Evolutionary conservation across 1,140 invertebrate species (phyloP).

Genomic region (Scaptomyza montana): DNA sequence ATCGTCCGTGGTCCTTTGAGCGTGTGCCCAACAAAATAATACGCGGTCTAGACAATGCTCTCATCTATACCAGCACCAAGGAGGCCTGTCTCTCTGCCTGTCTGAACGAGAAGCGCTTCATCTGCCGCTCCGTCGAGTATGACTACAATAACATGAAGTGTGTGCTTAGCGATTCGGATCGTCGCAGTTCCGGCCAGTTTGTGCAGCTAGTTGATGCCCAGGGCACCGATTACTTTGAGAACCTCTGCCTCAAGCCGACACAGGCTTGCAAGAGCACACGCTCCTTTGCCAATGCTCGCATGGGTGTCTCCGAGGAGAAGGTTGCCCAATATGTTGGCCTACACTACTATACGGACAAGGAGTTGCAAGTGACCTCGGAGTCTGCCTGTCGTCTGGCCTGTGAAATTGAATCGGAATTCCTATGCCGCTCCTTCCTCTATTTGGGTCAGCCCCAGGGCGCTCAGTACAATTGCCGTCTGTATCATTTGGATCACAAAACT

Average conservation of each 20-base stretch:
- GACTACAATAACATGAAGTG: constrained; percentile 96
- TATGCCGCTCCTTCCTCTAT: constrained; percentile 95
- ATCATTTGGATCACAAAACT: constrained; percentile 96
- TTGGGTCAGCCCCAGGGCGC: constrained; percentile 89
- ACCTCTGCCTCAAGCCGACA: constrained; percentile 94
- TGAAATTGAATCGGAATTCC: constrained; percentile 96
- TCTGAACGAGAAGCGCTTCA: constrained; percentile 95
- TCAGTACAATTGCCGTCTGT: constrained; percentile 95
- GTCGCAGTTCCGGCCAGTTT: constrained; percentile 92
- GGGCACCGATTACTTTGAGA: constrained; percentile 97
- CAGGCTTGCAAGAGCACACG: constrained; percentile 92
- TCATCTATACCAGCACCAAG: constrained; percentile 96
- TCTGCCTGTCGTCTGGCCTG: constrained; percentile 94
- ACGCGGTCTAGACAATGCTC: constrained; percentile 93
- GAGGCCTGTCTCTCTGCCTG: constrained; percentile 96
- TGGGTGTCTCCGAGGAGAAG: constrained; percentile 95
- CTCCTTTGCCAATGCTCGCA: constrained; percentile 90
- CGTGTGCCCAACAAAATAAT: constrained; percentile 96
- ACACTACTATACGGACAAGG: constrained; percentile 97
- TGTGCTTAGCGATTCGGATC: constrained; percentile 93
- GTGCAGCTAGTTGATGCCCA: constrained; percentile 94
- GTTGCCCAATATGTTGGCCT: constrained; percentile 95
- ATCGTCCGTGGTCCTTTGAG: constrained; percentile 96
- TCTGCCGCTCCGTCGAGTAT: constrained; percentile 95
- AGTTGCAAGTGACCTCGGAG: constrained; percentile 93